Evolutionary conservation across 2,888 invertebrate genomes (phyloP), one percentile per base, ranked within the genome.

Genomic region (Lithophane socia): DNA sequence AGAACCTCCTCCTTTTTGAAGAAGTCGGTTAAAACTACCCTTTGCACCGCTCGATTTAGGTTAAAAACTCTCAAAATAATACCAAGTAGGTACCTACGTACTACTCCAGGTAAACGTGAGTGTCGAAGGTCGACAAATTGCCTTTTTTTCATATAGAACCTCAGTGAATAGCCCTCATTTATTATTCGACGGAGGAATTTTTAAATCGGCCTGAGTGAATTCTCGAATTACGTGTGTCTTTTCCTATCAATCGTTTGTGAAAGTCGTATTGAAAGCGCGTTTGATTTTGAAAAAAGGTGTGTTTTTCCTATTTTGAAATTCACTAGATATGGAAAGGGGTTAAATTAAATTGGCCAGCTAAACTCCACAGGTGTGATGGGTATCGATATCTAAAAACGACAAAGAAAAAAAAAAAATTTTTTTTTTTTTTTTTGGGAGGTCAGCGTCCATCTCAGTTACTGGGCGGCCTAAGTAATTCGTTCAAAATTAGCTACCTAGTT

Each of bases 101-200:
- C 60, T 65, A 37, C 65, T 73, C 24, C 16, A 18, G 9, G 37
- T 70, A 44, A n/a, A 70, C 52, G 65, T 76, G 49, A 69, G n/a
- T 60, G 71, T 80, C 74, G 79, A 87, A 81, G 65, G 75, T 77
- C 75, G 77, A 85, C 80, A 77, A 82, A 85, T 83, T 74, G 73
- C 72, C 73, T 82, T 81, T 83, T 85, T 80, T 81, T 77, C 63
- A 79, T 70, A 76, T 75, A 74, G 63, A 29, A 71, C 80, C 77
- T 77, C 70, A 66, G 49, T 74, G 77, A 80, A 79, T 63, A 78
- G 68, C 78, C 68, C 80, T 83, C 83, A 87, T 89, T 85, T 87
- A 85, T 89, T 86, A 88, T 89, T 84, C 83, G 67, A 69, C 68
- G 61, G 75, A 44, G 73, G 73, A 81, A 76, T 80, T 86, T 87